Percentiles rank a stretch among this genome's conserved stretches.
Conservation (phyloP, 2,113 vertebrate genomes). For the Lagopus muta region DNA sequence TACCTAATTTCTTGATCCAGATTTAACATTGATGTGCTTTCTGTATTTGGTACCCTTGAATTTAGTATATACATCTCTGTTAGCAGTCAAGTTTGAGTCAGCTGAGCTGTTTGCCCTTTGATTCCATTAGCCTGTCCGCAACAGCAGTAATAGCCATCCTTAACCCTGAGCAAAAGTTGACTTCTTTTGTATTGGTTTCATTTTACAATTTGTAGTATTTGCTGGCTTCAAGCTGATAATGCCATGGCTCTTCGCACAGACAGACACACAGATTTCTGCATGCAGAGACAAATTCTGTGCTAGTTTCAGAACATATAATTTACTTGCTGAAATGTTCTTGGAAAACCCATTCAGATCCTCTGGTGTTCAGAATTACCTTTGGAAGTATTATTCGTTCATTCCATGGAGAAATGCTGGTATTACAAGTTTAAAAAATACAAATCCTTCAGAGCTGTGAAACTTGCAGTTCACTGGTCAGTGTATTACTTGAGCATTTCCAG, state of each 20-base stretch:
- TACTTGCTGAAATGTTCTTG: neutral
- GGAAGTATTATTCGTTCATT: neutral
- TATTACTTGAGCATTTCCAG: neutral
- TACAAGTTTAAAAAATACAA: neutral
- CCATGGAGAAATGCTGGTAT: neutral
- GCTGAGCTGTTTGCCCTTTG: neutral
- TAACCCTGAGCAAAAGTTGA: neutral
- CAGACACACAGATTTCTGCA: accelerated
- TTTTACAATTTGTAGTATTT: neutral
- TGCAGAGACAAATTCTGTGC: neutral
- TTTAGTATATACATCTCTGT: neutral
- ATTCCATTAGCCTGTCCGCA: neutral
- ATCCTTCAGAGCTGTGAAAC: neutral
- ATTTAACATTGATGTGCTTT: neutral
- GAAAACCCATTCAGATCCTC: neutral
- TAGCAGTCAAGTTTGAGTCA: neutral
- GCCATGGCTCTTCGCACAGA: neutral
- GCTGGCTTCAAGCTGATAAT: neutral
- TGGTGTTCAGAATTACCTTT: neutral
- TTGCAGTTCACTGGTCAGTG: neutral
- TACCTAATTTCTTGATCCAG: neutral
- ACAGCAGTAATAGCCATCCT: neutral
- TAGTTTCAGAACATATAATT: neutral
- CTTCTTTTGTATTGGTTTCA: neutral
- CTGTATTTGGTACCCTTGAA: neutral